Evolutionary conservation across 2,113 vertebrate genomes (phyloP).

Genomic region (Centropristis striata): DNA sequence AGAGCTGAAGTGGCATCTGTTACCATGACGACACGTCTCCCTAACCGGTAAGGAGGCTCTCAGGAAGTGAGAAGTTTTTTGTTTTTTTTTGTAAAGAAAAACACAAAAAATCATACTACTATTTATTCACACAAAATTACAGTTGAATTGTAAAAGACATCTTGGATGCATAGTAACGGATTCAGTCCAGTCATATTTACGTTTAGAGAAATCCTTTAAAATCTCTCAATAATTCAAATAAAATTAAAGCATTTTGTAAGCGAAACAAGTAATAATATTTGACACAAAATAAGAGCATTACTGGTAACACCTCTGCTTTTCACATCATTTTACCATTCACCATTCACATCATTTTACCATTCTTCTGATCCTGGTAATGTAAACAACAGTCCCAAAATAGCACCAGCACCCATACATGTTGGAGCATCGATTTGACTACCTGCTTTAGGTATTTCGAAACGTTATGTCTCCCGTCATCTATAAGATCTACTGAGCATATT

Average conservation of each 20-base stretch:
- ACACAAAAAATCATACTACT: too few species aligned
- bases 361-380: slow-evolving; percentile 40
- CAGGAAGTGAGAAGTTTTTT: too few species aligned
- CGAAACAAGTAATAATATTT: neutral
- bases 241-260: neutral
- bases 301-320: slow-evolving; percentile 41
- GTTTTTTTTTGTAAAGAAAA: too few species aligned
- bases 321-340: too few species aligned
- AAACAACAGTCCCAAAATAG: slow-evolving; percentile 47
- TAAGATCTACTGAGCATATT: neutral
- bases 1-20: too few species aligned
- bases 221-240: neutral
- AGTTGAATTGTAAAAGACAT: too few species aligned
- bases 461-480: slow-evolving; percentile 1
- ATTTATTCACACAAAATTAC: too few species aligned
- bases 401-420: slow-evolving; percentile 20
- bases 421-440: slow-evolving; percentile 6
- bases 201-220: too few species aligned
- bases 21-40: too few species aligned
- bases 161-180: too few species aligned
- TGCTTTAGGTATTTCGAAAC: slow-evolving; percentile 22
- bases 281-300: slow-evolving; percentile 32
- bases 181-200: too few species aligned
- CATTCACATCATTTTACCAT: slow-evolving; percentile 34
- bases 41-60: too few species aligned